phyloP scores from a whole-genome alignment of 2,797 vertebrate species.

The Sebastes aleutianus region DNA sequence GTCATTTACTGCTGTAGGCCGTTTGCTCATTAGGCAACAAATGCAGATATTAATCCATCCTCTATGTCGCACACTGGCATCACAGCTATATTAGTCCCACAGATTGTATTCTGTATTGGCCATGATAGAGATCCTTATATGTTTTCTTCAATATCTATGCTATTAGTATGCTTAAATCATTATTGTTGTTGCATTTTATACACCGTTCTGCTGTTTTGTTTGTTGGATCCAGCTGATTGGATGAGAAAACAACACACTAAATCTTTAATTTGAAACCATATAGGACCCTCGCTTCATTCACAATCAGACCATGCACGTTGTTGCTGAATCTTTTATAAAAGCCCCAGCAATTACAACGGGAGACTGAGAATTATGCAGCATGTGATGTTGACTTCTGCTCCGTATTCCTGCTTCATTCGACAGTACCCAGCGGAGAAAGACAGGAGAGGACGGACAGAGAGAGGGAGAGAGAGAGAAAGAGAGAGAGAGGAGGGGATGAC shows the following conservation, averaged over 20 bases:
- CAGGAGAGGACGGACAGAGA: conserved; percentile 25
- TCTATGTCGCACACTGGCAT: background rate
- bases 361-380: conserved; percentile 63
- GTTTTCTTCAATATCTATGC: background rate
- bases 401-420: conserved; percentile 48
- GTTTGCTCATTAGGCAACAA: conserved; percentile 40
- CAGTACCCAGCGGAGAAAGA: conserved; percentile 43
- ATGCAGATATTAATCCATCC: conserved; percentile 21
- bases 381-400: conserved; percentile 66
- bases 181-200: background rate
- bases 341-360: conserved; percentile 48
- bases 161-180: background rate
- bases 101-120: background rate
- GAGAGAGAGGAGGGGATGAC: conserved; percentile 10
- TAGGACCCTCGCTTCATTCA: conserved; percentile 50
- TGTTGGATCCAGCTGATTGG: conserved; percentile 1
- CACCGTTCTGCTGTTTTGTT: conserved; percentile 4
- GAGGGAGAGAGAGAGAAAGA: background rate
- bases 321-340: conserved; percentile 65
- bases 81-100: background rate
- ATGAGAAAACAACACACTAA: conserved; percentile 39
- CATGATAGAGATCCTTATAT: background rate
- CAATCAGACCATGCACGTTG: conserved; percentile 53
- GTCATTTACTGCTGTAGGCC: conserved; percentile 41
- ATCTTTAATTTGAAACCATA: conserved; percentile 55